Conservation (phyloP, 2,113 vertebrate species). For the Tachysurus vachellii region DNA sequence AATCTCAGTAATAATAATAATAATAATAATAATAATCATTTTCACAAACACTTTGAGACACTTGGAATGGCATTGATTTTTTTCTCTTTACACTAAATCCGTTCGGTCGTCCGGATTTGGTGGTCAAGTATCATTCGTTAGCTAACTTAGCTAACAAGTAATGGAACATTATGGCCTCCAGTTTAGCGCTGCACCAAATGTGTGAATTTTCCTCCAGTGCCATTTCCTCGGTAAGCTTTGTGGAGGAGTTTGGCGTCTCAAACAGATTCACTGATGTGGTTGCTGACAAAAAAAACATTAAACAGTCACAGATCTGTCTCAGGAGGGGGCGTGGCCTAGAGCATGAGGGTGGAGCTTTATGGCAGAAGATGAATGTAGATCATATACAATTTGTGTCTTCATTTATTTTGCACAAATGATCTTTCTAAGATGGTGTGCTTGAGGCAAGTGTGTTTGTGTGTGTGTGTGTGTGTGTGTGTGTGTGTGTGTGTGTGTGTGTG, state of each 20-base stretch:
- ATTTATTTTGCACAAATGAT: not conserved
- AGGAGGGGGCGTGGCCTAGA: not conserved
- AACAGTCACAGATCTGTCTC: not conserved
- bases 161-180: not conserved
- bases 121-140: not conserved
- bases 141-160: not conserved
- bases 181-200: not conserved
- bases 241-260: not conserved
- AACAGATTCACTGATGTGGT: not conserved
- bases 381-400: not conserved
- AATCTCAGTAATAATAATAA: too few species aligned
- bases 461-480: not conserved
- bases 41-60: too few species aligned
- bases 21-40: not conserved
- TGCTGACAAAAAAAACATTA: not conserved
- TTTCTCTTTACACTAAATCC: not conserved
- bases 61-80: too few species aligned
- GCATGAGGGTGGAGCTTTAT: not conserved
- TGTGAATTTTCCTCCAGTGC: not conserved
- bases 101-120: not conserved
- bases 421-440: not conserved
- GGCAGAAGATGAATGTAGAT: not conserved
- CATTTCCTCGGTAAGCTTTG: not conserved
- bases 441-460: not conserved
- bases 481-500: not conserved